Base-by-base conservation (phyloP, 2,113 vertebrate species). In the Otolemur garnettii region DNA sequence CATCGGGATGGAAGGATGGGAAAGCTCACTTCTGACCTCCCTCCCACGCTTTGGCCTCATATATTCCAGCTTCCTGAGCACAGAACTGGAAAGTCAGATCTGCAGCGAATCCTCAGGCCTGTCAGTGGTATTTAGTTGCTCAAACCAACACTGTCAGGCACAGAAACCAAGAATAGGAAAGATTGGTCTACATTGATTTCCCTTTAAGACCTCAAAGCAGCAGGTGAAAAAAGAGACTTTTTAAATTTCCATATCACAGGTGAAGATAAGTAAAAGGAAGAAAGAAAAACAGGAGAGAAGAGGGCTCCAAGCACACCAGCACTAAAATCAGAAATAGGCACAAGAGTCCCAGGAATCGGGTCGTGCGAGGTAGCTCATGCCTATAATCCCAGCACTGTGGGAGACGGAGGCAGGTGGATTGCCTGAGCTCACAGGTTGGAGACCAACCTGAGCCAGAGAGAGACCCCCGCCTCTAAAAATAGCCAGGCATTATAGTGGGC, bases 401-500 rank as follows among this genome's bases (percentile, higher is more conserved):
- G 60, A 62, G 22, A 10, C 22, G 22, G 24, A 62, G 3, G 60
- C 3, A 22, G 60, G 24, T 24, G 60, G 8, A 62, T 62, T 24
- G 0, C 60, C 24, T 62, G 22, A 60, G 59, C 21, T 60, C 8
- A 24, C 7, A 22, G 24, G 22, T 62, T 62, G 8, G 5, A 62
- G 60, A 26, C 60, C 60, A 62, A 22, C 60, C 45, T 62, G 60
- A 62, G 22, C 22, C 22, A 62, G 60, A 62, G 22, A 22, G 60
- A 62, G 22, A 62, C 60, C 9, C 9, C 60, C 60, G 3, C 11
- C 60, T 62, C 60, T 62, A 62, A 62, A 62, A 26, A 24, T 62
- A 62, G 60, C 22, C 22, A 0, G 3, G 22, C 4, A 2, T 62
- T 22, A 21, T 62, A 7, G 60, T 1, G 0, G 0, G 0, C 11